A percentile compares a stretch with the other conserved stretches of the same genome.
phyloP scores from a whole-genome alignment of 2,888 invertebrate genomes.

The Dendrolimus houi region DNA sequence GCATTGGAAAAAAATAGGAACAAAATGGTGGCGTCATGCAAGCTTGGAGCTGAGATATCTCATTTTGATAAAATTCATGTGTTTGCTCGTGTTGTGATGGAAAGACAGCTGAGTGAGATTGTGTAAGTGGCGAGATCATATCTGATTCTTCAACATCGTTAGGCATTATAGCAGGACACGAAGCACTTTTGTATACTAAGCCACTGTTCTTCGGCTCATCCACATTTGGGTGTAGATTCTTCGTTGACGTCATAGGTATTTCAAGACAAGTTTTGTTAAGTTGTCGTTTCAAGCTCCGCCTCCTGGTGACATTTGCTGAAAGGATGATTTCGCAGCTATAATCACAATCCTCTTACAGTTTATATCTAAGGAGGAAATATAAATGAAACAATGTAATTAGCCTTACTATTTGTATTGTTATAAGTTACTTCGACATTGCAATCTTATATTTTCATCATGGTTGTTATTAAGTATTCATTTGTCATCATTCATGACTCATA shows the following conservation, averaged over 20 bases:
- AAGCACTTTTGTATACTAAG: constrained; percentile 21
- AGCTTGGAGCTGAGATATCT: not conserved
- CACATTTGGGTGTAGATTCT: constrained; percentile 14
- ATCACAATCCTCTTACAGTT: constrained; percentile 24
- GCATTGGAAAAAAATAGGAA: constrained; percentile 9
- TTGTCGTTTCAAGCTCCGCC: constrained; percentile 31
- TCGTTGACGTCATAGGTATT: constrained; percentile 18
- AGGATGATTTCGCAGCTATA: constrained; percentile 41
- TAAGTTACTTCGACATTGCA: too few relatives aligned
- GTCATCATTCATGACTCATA: constrained; percentile 7
- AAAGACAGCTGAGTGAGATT: constrained; percentile 19
- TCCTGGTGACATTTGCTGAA: constrained; percentile 44
- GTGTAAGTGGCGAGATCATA: constrained; percentile 10
- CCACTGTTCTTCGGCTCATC: constrained; percentile 8
- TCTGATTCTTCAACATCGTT: constrained; percentile 3
- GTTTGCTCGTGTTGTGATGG: constrained; percentile 4
- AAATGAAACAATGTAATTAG: constrained; percentile 19
- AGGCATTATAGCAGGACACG: constrained; percentile 27
- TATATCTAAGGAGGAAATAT: not conserved
- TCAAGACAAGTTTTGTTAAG: constrained; percentile 20
- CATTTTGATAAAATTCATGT: not conserved
- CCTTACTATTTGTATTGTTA: too few relatives aligned
- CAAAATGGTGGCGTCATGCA: constrained; percentile 3
- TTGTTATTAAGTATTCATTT: too few relatives aligned
- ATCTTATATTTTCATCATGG: too few relatives aligned